phyloP scores from a whole-genome alignment of 2,797 vertebrate genomes.

The Galagoides demidoff region DNA sequence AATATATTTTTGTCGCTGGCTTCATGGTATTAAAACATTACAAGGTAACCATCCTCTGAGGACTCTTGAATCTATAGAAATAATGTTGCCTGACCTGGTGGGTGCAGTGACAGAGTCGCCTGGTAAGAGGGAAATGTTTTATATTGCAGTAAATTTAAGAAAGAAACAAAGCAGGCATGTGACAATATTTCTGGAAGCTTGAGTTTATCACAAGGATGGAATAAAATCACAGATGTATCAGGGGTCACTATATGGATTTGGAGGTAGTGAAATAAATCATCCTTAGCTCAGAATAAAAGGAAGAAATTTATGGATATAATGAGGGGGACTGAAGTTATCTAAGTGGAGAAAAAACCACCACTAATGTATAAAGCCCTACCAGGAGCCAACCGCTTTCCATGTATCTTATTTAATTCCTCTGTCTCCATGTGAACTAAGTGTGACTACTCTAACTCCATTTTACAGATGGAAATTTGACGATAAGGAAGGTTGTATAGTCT shows the following conservation, averaged over 20 bases:
- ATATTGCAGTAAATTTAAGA: not conserved
- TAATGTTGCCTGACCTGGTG: not conserved
- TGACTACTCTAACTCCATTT: not conserved
- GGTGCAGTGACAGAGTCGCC: not conserved
- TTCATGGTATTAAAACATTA: constrained; percentile 34
- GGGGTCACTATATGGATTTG: not conserved
- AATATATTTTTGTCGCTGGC: constrained; percentile 8
- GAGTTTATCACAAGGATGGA: not conserved
- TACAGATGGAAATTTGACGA: not conserved
- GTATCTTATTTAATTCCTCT: not conserved
- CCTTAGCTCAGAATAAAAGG: not conserved
- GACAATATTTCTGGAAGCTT: not conserved
- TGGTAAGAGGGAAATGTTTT: not conserved
- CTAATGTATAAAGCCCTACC: not conserved
- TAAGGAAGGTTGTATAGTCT: not conserved
- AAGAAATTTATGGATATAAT: not conserved
- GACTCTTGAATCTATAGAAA: not conserved
- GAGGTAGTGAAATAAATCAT: not conserved
- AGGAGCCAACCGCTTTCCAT: not conserved
- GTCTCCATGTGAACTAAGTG: not conserved
- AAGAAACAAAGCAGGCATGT: not conserved
- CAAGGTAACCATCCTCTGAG: not conserved
- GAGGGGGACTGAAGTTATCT: not conserved
- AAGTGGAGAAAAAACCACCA: not conserved
- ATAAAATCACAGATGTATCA: not conserved